Evolutionary conservation across 1,140 invertebrate species (phyloP).

Genomic region (Aphaenogaster rudis): DNA sequence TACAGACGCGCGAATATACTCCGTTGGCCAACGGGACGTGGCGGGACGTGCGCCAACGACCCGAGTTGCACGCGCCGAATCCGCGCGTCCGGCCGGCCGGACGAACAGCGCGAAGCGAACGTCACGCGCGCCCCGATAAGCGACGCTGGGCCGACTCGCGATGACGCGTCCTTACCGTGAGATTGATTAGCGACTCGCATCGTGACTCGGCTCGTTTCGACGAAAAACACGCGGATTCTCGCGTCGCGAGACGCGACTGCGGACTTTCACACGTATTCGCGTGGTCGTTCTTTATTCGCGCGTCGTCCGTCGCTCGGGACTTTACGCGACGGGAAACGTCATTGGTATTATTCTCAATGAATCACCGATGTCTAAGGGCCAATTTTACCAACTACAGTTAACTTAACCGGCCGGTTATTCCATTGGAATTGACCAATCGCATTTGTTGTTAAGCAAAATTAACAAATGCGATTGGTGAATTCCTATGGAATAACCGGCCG

Average conservation of each 20-base stretch:
- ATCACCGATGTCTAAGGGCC: background rate
- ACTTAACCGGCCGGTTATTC: too few species aligned
- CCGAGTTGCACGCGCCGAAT: background rate
- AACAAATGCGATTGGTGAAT: too few species aligned
- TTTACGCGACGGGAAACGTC: background rate
- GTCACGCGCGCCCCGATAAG: conserved; percentile 22
- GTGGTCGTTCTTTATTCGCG: background rate
- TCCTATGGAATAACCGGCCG: too few species aligned
- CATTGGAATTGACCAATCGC: too few species aligned
- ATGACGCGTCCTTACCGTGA: conserved; percentile 9
- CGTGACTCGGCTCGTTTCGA: conserved; percentile 44
- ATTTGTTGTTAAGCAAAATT: too few species aligned
- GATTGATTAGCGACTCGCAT: conserved; percentile 36
- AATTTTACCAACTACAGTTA: too few species aligned
- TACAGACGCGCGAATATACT: background rate
- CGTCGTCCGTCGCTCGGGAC: background rate
- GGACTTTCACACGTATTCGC: background rate
- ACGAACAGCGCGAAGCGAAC: conserved; percentile 12
- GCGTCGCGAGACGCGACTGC: too few species aligned
- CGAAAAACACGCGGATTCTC: background rate
- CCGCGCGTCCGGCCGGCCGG: background rate
- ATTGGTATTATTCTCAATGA: background rate
- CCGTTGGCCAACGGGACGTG: background rate
- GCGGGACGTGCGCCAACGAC: background rate
- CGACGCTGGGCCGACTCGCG: background rate